Conservation (phyloP, 2,797 vertebrate genomes). For the Artibeus jamaicensis region DNA sequence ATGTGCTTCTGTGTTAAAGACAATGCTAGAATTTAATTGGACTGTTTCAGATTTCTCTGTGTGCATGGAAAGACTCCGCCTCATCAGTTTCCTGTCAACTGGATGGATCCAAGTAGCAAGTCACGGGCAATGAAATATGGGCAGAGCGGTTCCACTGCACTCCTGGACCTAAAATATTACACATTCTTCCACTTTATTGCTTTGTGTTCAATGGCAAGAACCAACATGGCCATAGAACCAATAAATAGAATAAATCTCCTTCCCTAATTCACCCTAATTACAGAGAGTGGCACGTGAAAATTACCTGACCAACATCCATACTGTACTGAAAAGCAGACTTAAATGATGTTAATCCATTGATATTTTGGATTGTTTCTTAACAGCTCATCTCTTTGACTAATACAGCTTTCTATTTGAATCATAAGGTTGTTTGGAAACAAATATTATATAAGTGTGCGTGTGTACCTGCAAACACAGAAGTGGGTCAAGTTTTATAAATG, state of each 20-base stretch:
- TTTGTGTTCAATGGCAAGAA: neutral
- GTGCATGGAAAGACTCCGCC: neutral
- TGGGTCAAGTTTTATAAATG: neutral
- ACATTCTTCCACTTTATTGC: neutral
- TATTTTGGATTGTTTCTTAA: neutral
- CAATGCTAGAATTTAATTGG: neutral
- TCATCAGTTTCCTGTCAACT: neutral
- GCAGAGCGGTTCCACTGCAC: fast-evolving
- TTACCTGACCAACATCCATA: neutral
- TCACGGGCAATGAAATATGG: neutral
- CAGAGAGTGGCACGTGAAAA: neutral
- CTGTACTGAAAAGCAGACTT: neutral
- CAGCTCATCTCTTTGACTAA: neutral
- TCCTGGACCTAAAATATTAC: neutral
- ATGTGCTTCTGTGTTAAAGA: neutral
- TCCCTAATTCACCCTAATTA: neutral
- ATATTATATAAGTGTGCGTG: neutral
- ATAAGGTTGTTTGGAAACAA: neutral
- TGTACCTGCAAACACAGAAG: fast-evolving
- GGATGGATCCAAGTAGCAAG: neutral
- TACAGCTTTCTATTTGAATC: neutral
- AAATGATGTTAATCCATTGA: neutral
- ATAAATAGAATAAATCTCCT: neutral
- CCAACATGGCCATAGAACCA: neutral
- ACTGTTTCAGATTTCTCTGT: neutral